phyloP scores from a whole-genome alignment of 2,797 vertebrate genomes.

The Thaleichthys pacificus region DNA sequence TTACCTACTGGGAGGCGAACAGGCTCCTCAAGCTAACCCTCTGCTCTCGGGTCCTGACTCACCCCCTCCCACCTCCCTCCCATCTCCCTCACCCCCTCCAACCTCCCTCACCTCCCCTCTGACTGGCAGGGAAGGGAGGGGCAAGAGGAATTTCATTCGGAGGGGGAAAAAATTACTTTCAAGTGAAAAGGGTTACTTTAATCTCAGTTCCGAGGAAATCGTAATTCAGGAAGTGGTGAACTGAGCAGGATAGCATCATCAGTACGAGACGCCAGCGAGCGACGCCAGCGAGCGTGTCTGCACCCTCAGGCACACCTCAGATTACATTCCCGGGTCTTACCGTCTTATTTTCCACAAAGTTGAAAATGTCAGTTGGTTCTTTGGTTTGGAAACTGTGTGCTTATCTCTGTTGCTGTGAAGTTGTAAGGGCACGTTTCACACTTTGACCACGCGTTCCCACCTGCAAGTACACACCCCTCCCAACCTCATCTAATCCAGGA shows the following conservation, averaged over 20 bases:
- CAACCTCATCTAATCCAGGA: background rate
- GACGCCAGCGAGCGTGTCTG: too few relatives aligned
- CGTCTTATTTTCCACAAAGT: background rate
- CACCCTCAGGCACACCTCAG: background rate
- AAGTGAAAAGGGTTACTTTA: constrained; percentile 28
- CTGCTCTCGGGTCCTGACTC: constrained; percentile 33
- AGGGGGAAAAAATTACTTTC: constrained; percentile 11
- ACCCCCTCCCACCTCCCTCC: constrained; percentile 15
- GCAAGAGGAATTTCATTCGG: background rate
- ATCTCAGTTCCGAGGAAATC: constrained; percentile 19
- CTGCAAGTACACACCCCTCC: background rate
- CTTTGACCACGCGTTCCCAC: background rate
- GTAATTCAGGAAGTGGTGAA: constrained; percentile 36
- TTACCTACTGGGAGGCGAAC: constrained; percentile 38
- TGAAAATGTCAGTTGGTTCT: background rate
- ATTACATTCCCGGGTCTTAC: background rate
- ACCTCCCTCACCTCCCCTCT: background rate
- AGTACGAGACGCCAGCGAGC: background rate
- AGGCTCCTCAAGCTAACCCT: constrained; percentile 28
- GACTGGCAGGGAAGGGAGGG: constrained; percentile 5
- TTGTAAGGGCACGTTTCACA: background rate
- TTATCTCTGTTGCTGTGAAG: too few relatives aligned
- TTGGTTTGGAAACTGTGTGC: too few relatives aligned
- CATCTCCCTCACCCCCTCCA: background rate
- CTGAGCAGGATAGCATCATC: background rate